Base-by-base conservation (phyloP, 1,140 invertebrate species). In the Gryllus bimaculatus region DNA sequence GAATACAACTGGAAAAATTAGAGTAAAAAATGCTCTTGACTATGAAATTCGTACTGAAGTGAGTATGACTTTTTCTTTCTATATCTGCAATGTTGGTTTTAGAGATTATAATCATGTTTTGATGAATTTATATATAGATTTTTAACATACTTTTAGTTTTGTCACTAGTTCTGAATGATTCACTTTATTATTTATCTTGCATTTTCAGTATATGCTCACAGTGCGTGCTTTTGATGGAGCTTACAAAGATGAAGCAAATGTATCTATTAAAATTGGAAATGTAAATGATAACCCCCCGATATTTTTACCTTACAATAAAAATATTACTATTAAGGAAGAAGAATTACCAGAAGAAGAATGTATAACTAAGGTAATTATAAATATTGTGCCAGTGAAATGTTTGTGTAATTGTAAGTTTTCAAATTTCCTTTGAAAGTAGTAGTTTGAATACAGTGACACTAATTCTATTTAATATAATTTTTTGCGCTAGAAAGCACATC, bases 261-360 rank as follows among this genome's bases (percentile, higher is more conserved):
- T 96, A 0, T 88, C 90, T 47, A 93, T 96, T 47, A 91, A 92
- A 79, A 92, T 96, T 75, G 90, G 90, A 80, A 93, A 96, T 83
- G 90, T 95, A 7, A 96, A 96, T 83, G 94, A 96, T 83, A 94
- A 95, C 85, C 90, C 90, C 0, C 95, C 95, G 0, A 88, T 91
- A 0, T 96, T 96, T 83, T 86, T 91, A 75, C 81, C 87, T 10
- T 90, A 89, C 78, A 85, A 91, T 0, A 90, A 88, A 77, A 93
- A 91, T 78, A 91, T 89, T 13, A 92, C 90, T 7, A 92, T 93
- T 77, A 85, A 90, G 76, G 93, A 95, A 84, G 92, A 93, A 83
- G 86, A 85, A 77, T 81, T 92, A 15, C 86, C 90, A 77, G 84
- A 87, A 79, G 84, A 87, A 79, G 89, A 90, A 76, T 93, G 92